Evolutionary conservation across 2,888 invertebrate species (phyloP), one percentile per base, ranked within the genome.

Genomic region (Drosophila rellima): DNA sequence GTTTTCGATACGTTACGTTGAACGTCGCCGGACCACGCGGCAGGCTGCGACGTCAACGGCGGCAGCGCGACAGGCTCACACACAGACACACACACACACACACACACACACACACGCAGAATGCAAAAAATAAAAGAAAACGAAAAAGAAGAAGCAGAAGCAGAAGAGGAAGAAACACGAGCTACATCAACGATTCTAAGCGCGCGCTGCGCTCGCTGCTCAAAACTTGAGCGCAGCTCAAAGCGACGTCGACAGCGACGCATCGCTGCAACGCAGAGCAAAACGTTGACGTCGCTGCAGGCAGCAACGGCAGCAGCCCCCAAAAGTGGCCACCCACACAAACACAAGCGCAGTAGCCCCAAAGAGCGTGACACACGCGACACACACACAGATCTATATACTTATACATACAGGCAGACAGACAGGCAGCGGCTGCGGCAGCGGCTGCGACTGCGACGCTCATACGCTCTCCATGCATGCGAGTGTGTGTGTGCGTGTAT

Each of bases 1-100:
- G 90, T 74, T 78, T 88, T 82, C 90, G 72, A 85, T 85, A 85
- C 82, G 88, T 89, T 89, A 80, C 77, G 83, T 78, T 81, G 70
- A 74, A 72, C 82, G 80, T 71, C 73, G 77, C 74, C 88, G 82
- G 78, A 81, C 80, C 80, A 86, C 80, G 74, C 81, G 78, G 75
- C 76, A 74, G 70, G 83, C 82, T 64, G 61, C 78, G 78, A 83
- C 80, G 84, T 63, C 83, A 77, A 80, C 80, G 52, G 73, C 80
- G 77, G 74, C 80, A 86, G 75, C 87, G 77, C 70, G 73, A 69
- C 80, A 83, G 85, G 74, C 84, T 69, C 80, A 74, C 56, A 60
- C 69, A 62, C 63, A 54, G 55, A 71, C 64, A 62, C 69, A 56
- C 55, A 66, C 57, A 66, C 37, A 56, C 55, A 23, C 31, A 47